Conservation (phyloP, 2,113 vertebrate genomes). For the Malurus elegans region DNA sequence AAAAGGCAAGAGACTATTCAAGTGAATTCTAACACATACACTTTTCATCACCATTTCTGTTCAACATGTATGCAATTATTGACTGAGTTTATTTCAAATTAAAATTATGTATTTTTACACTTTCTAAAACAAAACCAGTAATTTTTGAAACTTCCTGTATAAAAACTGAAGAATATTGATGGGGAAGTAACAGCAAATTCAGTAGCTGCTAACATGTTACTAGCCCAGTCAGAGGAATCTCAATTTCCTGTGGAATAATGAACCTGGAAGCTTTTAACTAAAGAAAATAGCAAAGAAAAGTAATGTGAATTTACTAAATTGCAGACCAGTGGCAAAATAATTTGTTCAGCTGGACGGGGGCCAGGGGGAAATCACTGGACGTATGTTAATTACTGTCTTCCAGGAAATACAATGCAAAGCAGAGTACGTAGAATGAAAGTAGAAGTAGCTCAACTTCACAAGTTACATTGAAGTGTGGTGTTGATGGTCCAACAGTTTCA, state of each 20-base stretch:
- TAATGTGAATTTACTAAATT: background rate
- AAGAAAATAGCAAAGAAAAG: background rate
- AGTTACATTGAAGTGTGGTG: background rate
- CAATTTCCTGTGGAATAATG: background rate
- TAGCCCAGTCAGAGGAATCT: background rate
- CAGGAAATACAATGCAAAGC: background rate
- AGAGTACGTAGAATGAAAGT: background rate
- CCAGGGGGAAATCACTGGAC: accelerated
- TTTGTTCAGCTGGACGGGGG: background rate
- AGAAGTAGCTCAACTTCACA: background rate
- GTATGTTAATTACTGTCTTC: background rate
- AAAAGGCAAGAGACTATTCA: background rate
- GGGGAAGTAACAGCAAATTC: background rate
- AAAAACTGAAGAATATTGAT: background rate
- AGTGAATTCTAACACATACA: background rate
- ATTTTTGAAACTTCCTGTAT: background rate
- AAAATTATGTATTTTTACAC: background rate
- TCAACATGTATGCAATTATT: background rate
- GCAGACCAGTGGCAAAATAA: background rate
- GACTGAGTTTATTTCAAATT: background rate
- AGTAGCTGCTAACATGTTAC: background rate
- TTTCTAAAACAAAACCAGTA: background rate
- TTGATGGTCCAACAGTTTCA: background rate
- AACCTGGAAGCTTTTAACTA: background rate
- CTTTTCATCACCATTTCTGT: background rate